A percentile compares a stretch with the other conserved stretches of the same genome.
Evolutionary conservation across 2,113 vertebrate genomes (phyloP).

Genomic region (Tursiops truncatus): DNA sequence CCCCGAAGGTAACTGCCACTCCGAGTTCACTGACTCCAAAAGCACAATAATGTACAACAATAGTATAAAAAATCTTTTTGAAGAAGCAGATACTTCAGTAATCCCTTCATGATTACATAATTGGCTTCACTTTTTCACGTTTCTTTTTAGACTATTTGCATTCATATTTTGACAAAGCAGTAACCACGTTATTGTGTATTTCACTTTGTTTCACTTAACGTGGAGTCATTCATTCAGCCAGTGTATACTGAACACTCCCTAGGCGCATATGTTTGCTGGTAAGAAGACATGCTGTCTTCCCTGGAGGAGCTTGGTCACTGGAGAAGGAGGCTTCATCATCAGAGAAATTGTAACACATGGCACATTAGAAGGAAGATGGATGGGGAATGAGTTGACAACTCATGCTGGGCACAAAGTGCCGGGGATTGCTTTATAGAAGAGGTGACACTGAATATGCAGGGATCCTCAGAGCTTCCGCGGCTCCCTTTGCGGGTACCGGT

Average conservation of each 20-base stretch:
- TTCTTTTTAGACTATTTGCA: not conserved
- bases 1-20: constrained; percentile 89
- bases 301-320: not conserved
- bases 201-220: not conserved
- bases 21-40: rapidly evolving
- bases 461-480: not conserved
- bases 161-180: not conserved
- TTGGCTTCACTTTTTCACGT: not conserved
- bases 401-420: not conserved
- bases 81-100: not conserved
- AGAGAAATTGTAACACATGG: not conserved
- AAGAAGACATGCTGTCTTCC: not conserved
- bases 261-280: not conserved
- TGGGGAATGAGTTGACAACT: not conserved
- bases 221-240: not conserved
- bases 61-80: not conserved
- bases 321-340: not conserved
- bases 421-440: not conserved
- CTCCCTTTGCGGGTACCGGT: no score
- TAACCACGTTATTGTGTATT: not conserved
- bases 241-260: rapidly evolving
- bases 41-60: not conserved
- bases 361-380: not conserved
- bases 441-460: not conserved
- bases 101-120: not conserved